Evolutionary conservation across 1,140 invertebrate genomes (phyloP), one percentile per base, ranked within the genome.

Genomic region (Saccostrea glomerata): DNA sequence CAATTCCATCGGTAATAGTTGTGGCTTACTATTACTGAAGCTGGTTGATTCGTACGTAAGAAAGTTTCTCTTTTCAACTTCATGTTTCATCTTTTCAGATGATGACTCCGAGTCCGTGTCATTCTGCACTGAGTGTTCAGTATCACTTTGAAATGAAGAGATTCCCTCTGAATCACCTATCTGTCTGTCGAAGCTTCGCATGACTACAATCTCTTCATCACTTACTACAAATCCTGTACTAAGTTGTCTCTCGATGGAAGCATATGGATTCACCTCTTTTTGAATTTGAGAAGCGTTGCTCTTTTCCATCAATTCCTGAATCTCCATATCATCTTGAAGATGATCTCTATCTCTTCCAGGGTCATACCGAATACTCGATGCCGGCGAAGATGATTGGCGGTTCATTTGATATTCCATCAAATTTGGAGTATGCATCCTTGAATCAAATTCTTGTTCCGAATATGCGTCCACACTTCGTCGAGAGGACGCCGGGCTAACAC

Each of bases 141-240:
- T 55, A 17, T 84, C 30, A 54, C 40, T 36, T 9, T 13, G 17
- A 55, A 5, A 1, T 15, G 23, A 84, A 84, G n/a, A 6, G 11
- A 20, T 25, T 15, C 12, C 54, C 30, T 84, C 82, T 11, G 54
- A 55, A 54, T 55, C 82, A 84, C 40, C 30, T 30, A 90, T 90
- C 20, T 88, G 84, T 23, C 58, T 66, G 73, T 90, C 89, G 82
- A 90, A 90, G 58, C 83, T 87, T 63, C 84, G 54, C 60, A 88
- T 70, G 40, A 56, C 40, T 13, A 47, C 82, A 55, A 17, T 40
- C 47, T 84, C 82, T 11, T 84, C 82, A 36, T 84, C 82, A 54
- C 11, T 23, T 11, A 84, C 40, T 3, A 23, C n/a, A 56, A 84
- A 84, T 12, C 82, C 82, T 23, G 82, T 84, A 84, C 82, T 84